Conservation (phyloP, 1,140 invertebrate genomes). For the Asbolus verrucosus region DNA sequence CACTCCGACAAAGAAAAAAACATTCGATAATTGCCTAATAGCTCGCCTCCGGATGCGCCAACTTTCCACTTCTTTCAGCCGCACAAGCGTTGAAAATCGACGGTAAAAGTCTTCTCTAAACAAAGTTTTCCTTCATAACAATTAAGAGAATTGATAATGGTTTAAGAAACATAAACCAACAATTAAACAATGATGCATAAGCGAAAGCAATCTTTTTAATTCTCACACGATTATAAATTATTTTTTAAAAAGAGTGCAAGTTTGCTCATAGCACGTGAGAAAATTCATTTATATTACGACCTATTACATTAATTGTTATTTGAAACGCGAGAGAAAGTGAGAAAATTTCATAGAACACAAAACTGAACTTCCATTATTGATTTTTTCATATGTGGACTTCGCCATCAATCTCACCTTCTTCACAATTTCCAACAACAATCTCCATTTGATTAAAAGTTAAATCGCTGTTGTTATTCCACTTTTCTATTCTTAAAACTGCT, state of each 20-base stretch:
- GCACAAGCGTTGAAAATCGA: background rate
- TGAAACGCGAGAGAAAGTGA: constrained; percentile 11
- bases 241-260: constrained; percentile 20
- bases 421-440: too few relatives aligned
- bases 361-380: too few relatives aligned
- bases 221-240: constrained; percentile 17
- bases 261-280: constrained; percentile 14
- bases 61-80: constrained; percentile 9
- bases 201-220: background rate
- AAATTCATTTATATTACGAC: constrained; percentile 5
- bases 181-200: constrained; percentile 23
- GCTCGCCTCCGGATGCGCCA: background rate
- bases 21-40: background rate
- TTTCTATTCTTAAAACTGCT: too few relatives aligned
- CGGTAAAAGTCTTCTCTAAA: constrained; percentile 17
- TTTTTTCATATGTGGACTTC: too few relatives aligned
- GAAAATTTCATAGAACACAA: too few relatives aligned
- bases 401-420: too few relatives aligned
- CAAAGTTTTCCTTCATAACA: background rate
- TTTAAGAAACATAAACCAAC: background rate
- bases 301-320: constrained; percentile 20
- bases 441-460: too few relatives aligned
- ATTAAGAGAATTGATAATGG: constrained; percentile 18
- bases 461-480: too few relatives aligned
- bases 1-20: too few relatives aligned